Percentiles rank a stretch among this genome's conserved stretches.
These are phyloP conservation scores for Zonotrichia leucophrys DNA, from an alignment of 2,113 vertebrate species.

Conservation along the genomic window DNA sequence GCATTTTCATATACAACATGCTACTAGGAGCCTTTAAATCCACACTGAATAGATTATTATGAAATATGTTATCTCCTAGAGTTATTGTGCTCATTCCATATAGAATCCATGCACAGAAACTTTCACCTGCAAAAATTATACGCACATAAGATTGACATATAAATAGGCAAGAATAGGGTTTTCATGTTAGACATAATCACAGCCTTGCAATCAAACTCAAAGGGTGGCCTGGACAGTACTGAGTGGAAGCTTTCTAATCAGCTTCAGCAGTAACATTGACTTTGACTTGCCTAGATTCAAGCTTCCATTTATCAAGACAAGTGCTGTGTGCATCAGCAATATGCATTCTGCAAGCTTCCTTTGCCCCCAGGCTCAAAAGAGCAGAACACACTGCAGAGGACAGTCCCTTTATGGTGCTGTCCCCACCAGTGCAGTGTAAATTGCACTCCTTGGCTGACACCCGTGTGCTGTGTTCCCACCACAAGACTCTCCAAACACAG, in stretches of 20 bases:
- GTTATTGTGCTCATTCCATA: not conserved
- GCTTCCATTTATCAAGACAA: not conserved
- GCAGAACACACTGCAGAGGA: not conserved
- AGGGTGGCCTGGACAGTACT: not conserved
- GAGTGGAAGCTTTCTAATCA: not conserved
- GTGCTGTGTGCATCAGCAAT: not conserved
- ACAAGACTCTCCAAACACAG: not conserved
- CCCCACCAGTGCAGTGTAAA: accelerated
- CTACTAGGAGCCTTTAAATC: not conserved
- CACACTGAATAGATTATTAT: not conserved
- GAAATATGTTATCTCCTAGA: not conserved
- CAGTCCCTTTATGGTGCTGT: not conserved
- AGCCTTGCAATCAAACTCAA: not conserved
- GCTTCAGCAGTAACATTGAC: not conserved
- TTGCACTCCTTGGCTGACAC: too few species aligned
- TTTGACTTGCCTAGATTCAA: not conserved
- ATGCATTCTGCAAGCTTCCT: not conserved
- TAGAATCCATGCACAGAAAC: not conserved
- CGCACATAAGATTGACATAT: not conserved
- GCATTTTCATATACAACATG: not conserved
- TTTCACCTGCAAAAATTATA: not conserved
- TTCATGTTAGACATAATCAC: not conserved
- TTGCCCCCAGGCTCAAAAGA: not conserved
- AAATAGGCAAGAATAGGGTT: not conserved
- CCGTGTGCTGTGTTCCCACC: accelerated